These are phyloP conservation scores for Lobophora halterata DNA, from an alignment of 2,888 invertebrate species.

Conservation along the genomic window DNA sequence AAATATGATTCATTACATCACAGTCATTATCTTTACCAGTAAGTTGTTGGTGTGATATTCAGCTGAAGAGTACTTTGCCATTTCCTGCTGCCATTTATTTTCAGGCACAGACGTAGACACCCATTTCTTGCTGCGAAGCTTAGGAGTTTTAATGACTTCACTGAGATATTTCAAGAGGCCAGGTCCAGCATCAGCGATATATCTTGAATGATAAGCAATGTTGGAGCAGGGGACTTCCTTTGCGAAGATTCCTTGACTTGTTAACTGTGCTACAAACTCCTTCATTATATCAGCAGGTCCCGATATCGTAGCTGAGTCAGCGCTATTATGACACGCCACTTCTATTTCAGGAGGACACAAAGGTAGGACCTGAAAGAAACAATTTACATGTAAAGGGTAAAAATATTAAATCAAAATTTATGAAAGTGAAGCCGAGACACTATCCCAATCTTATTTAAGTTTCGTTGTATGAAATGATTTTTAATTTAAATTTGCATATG, in stretches of 20 bases:
- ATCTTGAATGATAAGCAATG: slow-evolving; percentile 92
- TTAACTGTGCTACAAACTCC: slow-evolving; percentile 74
- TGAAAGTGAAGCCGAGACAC: too few relatives aligned
- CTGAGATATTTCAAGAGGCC: slow-evolving; percentile 79
- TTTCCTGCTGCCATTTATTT: slow-evolving; percentile 45
- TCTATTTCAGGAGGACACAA: slow-evolving; percentile 82
- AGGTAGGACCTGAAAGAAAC: slow-evolving; percentile 33
- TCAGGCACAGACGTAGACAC: slow-evolving; percentile 89
- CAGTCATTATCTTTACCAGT: slow-evolving; percentile 61
- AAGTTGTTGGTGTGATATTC: slow-evolving; percentile 93
- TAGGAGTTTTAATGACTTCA: slow-evolving; percentile 82
- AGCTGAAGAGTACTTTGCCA: slow-evolving; percentile 83
- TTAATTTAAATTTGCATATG: not conserved
- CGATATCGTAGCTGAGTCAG: slow-evolving; percentile 88
- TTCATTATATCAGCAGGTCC: slow-evolving; percentile 84
- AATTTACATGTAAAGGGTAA: too few relatives aligned
- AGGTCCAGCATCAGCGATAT: slow-evolving; percentile 83
- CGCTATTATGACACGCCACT: slow-evolving; percentile 89
- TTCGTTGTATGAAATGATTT: too few relatives aligned
- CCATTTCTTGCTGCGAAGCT: slow-evolving; percentile 86
- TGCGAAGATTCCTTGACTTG: slow-evolving; percentile 50
- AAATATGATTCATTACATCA: too few relatives aligned
- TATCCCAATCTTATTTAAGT: too few relatives aligned
- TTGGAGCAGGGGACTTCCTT: slow-evolving; percentile 83
- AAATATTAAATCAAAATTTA: too few relatives aligned